phyloP scores from a whole-genome alignment of 2,888 invertebrate genomes.

The Brachyptera risi region DNA sequence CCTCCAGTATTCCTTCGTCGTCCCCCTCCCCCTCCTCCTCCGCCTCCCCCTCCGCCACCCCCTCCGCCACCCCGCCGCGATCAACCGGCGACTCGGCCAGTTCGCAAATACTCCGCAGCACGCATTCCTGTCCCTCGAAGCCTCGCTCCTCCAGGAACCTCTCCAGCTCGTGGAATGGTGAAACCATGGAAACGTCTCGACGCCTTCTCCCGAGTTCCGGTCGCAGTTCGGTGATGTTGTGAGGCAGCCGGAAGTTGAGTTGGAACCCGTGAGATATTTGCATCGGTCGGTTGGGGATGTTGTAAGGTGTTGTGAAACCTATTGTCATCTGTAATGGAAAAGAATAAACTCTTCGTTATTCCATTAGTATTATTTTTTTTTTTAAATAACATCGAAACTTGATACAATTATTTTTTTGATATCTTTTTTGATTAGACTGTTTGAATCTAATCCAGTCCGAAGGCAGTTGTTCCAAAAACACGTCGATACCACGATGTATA shows the following conservation, averaged over 20 bases:
- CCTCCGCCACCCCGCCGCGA: constrained; percentile 47
- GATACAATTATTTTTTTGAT: no score
- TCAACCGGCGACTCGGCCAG: constrained; percentile 64
- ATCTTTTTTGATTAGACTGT: no score
- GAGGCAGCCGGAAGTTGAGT: constrained; percentile 62
- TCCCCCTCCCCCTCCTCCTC: constrained; percentile 61
- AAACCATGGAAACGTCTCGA: constrained; percentile 29
- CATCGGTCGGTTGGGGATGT: background rate
- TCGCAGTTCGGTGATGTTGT: constrained; percentile 56
- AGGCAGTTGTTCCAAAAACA: no score
- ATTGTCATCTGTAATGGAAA: background rate
- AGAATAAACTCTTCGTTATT: background rate
- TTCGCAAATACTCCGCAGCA: constrained; percentile 73
- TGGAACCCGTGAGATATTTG: constrained; percentile 60
- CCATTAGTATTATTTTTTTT: no score
- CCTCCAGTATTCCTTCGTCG: constrained; percentile 60
- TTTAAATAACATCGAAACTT: no score
- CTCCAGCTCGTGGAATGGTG: constrained; percentile 13
- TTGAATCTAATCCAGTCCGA: no score
- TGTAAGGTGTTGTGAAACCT: background rate
- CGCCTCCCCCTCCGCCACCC: constrained; percentile 57
- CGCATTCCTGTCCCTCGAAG: constrained; percentile 62
- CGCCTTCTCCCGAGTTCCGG: constrained; percentile 38
- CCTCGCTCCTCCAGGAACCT: constrained; percentile 52
- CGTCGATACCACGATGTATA: no score